phyloP scores from a whole-genome alignment of 2,113 vertebrate species.

The Trachemys scripta region DNA sequence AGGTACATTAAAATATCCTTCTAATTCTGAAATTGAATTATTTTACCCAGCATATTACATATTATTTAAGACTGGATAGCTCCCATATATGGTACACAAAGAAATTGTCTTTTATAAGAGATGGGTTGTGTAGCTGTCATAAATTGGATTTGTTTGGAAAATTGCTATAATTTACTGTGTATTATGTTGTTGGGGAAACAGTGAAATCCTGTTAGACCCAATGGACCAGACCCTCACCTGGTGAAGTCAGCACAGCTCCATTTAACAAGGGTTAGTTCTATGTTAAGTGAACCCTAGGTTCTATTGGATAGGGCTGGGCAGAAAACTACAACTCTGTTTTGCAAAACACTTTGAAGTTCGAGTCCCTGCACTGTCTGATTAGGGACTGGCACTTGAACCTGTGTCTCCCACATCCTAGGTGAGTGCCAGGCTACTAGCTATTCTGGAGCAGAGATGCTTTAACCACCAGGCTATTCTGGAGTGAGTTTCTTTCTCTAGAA shows the following conservation, averaged over 20 bases:
- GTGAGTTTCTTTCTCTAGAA: neutral
- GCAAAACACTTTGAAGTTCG: neutral
- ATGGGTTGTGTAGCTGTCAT: neutral
- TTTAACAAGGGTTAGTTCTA: neutral
- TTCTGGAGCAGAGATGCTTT: fast-evolving
- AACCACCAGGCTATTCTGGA: fast-evolving
- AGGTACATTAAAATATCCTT: neutral
- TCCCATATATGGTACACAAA: neutral
- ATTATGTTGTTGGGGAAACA: neutral
- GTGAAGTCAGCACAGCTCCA: neutral
- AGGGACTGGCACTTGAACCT: neutral
- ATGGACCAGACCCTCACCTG: neutral
- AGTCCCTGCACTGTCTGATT: neutral
- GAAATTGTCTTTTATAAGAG: neutral
- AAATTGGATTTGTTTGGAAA: neutral
- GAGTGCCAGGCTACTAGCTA: neutral
- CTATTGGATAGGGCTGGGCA: neutral
- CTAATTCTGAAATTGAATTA: neutral
- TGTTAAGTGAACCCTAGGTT: neutral
- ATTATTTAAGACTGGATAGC: neutral
- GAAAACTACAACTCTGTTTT: neutral
- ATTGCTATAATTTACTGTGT: neutral
- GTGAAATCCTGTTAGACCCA: neutral
- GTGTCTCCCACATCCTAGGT: neutral
- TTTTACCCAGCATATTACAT: neutral